Evolutionary conservation across 1,140 invertebrate species (phyloP), one percentile per base, ranked within the genome.

Genomic region (Drosophila pruinosa): DNA sequence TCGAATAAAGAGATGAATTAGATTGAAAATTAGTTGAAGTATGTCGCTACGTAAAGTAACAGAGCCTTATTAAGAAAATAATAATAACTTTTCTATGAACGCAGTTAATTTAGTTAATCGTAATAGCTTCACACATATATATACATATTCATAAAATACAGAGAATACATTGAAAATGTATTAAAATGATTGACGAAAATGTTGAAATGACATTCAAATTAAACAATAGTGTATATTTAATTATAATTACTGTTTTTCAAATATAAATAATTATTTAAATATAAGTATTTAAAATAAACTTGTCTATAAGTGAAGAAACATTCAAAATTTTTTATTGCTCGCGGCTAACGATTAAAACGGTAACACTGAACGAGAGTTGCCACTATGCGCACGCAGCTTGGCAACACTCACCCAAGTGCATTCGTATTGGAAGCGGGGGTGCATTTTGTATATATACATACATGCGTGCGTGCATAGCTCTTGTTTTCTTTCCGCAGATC

Each of bases 31-130:
- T 59, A 77, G 70, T 63, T 70, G 36, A 62, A 74, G 54, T 67
- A 43, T 72, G 54, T 36, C 56, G 56, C 67, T 34, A 68, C 39
- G 64, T 76, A 74, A 75, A 54, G 56, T 67, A 85, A 86, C 52
- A 61, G 73, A 86, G 81, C 81, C 81, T 85, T 85, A 86, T 86
- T 86, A 85, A 86, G 62, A 77, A 77, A 77, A 77, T 85, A 85
- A 85, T 70, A 77, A 62, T 45, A 85, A 80, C 73, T 85, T 85
- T 85, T 85, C 68, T 80, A 86, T 80, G 72, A 80, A 63, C 61
- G 69, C 78, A 62, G 65, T 77, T 69, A 79, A 74, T 59, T 76
- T 80, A 86, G 77, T 74, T 76, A 63, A 68, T 59, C 45, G 72
- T 76, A 65, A 67, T 68, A 80, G 59, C 59, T 69, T 63, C 63